phyloP scores from a whole-genome alignment of 2,888 invertebrate species.

The Sicus ferrugineus region DNA sequence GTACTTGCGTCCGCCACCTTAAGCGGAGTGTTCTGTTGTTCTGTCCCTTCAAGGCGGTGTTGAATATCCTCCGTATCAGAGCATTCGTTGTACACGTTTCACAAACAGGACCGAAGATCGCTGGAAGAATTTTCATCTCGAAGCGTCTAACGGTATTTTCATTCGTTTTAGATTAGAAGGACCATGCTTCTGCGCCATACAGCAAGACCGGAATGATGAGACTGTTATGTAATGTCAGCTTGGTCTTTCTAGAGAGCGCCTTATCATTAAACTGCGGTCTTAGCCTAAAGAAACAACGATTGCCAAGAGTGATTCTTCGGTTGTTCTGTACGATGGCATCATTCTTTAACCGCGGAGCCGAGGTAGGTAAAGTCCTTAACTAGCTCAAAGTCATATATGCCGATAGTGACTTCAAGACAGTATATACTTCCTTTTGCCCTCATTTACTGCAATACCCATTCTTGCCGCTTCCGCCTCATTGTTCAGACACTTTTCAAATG shows the following conservation, averaged over 20 bases:
- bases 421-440: too few species aligned
- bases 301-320: not conserved
- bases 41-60: too few species aligned
- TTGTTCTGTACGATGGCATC: not conserved
- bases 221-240: not conserved
- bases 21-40: too few species aligned
- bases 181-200: not conserved
- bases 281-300: not conserved
- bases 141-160: not conserved
- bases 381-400: too few species aligned
- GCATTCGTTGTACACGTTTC: too few species aligned
- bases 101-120: not conserved
- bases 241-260: not conserved
- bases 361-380: too few species aligned
- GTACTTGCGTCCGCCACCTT: too few species aligned
- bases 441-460: not conserved
- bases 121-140: not conserved
- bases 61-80: too few species aligned
- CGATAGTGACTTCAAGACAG: too few species aligned
- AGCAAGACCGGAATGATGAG: not conserved
- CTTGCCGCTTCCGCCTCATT: not conserved
- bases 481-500: not conserved
- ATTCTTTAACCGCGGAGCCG: too few species aligned
- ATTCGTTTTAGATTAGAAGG: too few species aligned
- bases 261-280: not conserved